Conservation (phyloP, 2,888 invertebrate genomes). For the Parnassius glacialis region DNA sequence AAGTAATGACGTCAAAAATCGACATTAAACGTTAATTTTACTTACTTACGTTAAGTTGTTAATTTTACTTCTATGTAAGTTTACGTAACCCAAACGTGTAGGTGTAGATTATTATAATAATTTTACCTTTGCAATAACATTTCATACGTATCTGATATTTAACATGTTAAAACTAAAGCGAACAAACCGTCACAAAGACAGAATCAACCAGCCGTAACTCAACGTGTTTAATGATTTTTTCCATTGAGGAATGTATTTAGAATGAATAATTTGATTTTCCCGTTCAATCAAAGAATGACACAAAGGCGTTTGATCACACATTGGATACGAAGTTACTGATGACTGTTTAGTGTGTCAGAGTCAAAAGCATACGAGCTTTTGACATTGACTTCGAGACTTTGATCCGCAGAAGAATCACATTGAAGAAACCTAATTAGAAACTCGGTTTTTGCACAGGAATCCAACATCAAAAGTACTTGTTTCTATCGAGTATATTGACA, state of each 20-base stretch:
- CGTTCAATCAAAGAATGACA: slow-evolving; percentile 12
- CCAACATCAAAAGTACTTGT: neutral
- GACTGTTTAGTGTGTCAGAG: slow-evolving; percentile 15
- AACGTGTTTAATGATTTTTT: neutral
- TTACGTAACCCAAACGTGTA: too few relatives aligned
- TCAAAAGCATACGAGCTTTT: slow-evolving; percentile 1
- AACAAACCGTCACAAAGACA: neutral
- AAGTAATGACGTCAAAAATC: too few relatives aligned
- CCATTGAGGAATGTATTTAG: slow-evolving; percentile 6
- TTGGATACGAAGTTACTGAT: too few relatives aligned
- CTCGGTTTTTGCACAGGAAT: neutral
- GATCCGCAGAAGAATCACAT: neutral
- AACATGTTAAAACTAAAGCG: too few relatives aligned
- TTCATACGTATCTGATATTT: too few relatives aligned
- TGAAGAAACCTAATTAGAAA: neutral
- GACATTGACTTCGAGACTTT: slow-evolving; percentile 1
- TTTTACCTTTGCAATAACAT: too few relatives aligned
- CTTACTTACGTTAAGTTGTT: too few relatives aligned
- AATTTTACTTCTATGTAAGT: too few relatives aligned
- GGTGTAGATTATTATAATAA: too few relatives aligned
- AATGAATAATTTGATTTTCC: slow-evolving; percentile 28
- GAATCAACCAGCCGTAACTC: neutral
- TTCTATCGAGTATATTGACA: slow-evolving; percentile 28
- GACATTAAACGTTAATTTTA: too few relatives aligned
- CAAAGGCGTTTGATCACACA: too few relatives aligned